Base-by-base conservation (phyloP, 2,888 invertebrate genomes). In the Laothoe populi region DNA sequence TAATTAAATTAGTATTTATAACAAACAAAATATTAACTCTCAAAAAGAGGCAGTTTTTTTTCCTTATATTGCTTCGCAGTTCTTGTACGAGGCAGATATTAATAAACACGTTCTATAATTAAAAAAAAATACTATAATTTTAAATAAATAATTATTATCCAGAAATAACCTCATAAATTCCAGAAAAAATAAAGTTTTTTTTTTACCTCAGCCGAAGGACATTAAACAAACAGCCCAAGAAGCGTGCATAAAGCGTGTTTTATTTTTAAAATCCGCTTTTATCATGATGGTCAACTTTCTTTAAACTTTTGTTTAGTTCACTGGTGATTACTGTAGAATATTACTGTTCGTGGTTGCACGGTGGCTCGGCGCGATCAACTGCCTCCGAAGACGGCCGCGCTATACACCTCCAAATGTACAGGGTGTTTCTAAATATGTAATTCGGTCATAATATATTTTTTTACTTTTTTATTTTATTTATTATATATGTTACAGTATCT, bases 321-420 rank as follows among this genome's bases (percentile, higher is more conserved):
- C 44, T 44, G 16, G 44, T 44, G 44, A 19, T 8, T 19, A 44
- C 19, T 44, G 44, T 19, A 8, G 31, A 4, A 35, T 53, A 53
- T 31, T 31, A 53, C 53, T 49, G 53, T 53, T 53, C 31, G 59
- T 44, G 44, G 44, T 26, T 23, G 13, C 16, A 45, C 42, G 45
- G 26, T 26, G 45, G 60, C 49, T 58, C 38, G 46, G 49, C 16
- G 58, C 59, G 24, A 26, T 44, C 44, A 11, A 45, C 59, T 45
- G 19, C 8, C 59, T 62, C 60, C 19, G 65, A 66, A 65, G 63
- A 65, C 62, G 67, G 66, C 70, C 8, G 70, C 63, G 64, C 45
- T 67, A 72, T 74, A 84, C 74, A 77, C 73, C 31, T 72, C 74
- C 35, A 75, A 57, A 16, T 38, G 63, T 40, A 53, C 44, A 64